Percentiles rank a stretch among this genome's conserved stretches.
These are phyloP conservation scores for Homarus americanus DNA, from an alignment of 1,140 invertebrate genomes.

Conservation along the genomic window DNA sequence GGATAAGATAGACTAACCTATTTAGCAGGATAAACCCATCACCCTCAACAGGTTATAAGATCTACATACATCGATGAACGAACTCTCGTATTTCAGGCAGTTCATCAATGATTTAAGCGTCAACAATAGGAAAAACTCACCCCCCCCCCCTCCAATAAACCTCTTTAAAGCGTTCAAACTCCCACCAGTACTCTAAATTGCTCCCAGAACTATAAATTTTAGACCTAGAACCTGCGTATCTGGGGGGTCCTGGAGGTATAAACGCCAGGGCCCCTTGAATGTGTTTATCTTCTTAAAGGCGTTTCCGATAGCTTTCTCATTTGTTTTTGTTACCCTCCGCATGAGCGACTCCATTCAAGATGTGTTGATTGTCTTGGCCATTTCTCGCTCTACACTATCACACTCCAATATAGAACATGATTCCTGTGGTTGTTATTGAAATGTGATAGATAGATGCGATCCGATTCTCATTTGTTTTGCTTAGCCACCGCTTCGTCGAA, in stretches of 20 bases:
- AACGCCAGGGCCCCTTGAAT: not conserved
- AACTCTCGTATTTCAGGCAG: no score
- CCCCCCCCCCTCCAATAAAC: no score
- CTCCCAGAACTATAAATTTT: not conserved
- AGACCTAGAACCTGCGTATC: no score
- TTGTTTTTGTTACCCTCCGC: not conserved
- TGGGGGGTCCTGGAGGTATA: no score
- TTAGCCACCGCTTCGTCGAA: not conserved
- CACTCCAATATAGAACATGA: not conserved
- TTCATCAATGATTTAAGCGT: no score
- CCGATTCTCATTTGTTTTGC: not conserved
- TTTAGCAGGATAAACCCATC: no score
- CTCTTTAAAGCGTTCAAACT: no score
- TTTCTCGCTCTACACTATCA: not conserved
- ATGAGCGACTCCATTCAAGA: not conserved
- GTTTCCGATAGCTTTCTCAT: not conserved
- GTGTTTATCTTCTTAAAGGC: not conserved
- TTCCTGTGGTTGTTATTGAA: not conserved
- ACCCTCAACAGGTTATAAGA: no score
- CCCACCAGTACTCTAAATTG: no score
- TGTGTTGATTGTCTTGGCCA: not conserved
- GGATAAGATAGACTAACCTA: no score
- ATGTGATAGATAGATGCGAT: not conserved
- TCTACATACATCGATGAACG: no score
- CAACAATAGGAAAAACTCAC: no score